Percentiles rank a stretch among this genome's conserved stretches.
These are phyloP conservation scores for Spilogale gracilis DNA, from an alignment of 2,113 vertebrate genomes.

Conservation along the genomic window DNA sequence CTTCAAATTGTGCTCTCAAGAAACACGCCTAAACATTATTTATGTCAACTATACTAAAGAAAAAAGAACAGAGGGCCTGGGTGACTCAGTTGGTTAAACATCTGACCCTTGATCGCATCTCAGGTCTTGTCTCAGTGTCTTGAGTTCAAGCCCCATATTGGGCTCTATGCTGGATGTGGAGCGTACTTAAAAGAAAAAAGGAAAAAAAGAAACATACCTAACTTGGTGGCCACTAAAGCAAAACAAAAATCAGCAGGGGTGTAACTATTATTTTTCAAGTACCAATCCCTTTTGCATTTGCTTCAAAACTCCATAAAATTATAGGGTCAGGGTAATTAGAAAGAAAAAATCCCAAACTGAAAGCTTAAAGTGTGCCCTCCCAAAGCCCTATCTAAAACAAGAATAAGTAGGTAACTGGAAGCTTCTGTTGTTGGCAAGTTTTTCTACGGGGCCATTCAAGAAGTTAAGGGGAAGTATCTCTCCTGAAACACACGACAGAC, in stretches of 20 bases:
- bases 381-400: not conserved
- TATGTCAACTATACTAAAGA: not conserved
- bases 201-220: not conserved
- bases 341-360: not conserved
- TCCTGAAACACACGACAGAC: not conserved
- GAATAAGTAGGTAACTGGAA: not conserved
- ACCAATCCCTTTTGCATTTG: constrained; percentile 11
- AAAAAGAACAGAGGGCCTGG: not conserved
- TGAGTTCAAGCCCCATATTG: not conserved
- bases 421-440: not conserved
- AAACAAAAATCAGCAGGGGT: not conserved
- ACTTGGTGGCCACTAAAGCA: not conserved
- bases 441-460: not conserved
- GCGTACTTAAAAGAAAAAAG: not conserved
- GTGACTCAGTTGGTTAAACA: not conserved
- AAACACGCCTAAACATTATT: not conserved
- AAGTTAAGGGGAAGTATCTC: not conserved
- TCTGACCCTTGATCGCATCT: not conserved
- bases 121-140: not conserved
- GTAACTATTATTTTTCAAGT: not conserved
- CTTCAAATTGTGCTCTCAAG: not conserved
- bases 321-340: constrained; percentile 3
- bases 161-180: not conserved
- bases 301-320: constrained; percentile 6
- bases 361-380: not conserved